Evolutionary conservation across 2,113 vertebrate species (phyloP).

Genomic region (Neodon shergylaensis): DNA sequence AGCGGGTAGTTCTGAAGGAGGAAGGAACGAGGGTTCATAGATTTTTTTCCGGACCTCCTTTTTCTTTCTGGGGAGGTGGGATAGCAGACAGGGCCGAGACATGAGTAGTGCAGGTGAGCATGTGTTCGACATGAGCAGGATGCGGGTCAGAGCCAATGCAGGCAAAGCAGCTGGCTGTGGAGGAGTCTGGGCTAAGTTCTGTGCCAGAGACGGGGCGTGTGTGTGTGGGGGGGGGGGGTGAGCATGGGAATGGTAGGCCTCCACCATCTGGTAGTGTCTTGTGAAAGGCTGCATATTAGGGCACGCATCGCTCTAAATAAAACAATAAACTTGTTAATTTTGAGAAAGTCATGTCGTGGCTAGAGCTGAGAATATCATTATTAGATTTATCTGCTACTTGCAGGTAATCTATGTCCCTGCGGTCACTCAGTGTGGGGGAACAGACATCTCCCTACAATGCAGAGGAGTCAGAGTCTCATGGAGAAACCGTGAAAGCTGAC

Average conservation of each 20-base stretch:
- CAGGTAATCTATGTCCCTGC: background rate
- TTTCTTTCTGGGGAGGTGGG: background rate
- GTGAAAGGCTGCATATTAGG: background rate
- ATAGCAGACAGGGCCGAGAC: background rate
- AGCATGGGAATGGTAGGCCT: background rate
- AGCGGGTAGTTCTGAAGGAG: background rate
- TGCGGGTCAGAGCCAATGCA: fast-evolving
- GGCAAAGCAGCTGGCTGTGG: fast-evolving
- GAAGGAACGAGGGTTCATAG: fast-evolving
- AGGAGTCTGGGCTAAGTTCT: fast-evolving
- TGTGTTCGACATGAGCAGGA: background rate
- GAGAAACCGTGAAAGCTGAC: background rate
- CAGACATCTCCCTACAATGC: background rate
- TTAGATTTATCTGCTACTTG: background rate
- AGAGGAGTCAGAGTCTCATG: background rate
- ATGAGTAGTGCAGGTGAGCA: too few relatives aligned
- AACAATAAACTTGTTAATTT: background rate
- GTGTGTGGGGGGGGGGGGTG: fast-evolving
- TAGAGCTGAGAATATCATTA: background rate
- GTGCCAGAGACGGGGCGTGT: background rate
- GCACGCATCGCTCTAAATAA: background rate
- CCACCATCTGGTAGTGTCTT: fast-evolving
- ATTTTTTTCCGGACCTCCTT: background rate
- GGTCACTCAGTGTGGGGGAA: background rate
- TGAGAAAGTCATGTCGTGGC: background rate